These are phyloP conservation scores for Drosophila dunni DNA, from an alignment of 1,140 invertebrate species.

Conservation along the genomic window DNA sequence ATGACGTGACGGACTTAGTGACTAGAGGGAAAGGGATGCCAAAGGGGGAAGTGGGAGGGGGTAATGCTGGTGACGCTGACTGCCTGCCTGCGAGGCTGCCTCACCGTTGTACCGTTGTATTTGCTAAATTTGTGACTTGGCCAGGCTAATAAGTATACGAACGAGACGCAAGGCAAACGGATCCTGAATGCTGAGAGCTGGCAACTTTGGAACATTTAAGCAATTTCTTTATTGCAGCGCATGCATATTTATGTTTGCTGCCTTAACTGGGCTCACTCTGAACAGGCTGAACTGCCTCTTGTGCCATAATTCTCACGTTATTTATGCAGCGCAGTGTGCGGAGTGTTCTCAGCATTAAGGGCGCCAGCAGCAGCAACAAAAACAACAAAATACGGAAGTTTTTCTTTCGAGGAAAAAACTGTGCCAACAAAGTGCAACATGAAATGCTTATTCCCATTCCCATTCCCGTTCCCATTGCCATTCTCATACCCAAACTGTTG, in stretches of 20 bases:
- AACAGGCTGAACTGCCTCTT: constrained; percentile 54
- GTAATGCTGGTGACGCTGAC: not conserved
- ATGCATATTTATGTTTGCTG: constrained; percentile 71
- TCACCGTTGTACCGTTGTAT: constrained; percentile 20
- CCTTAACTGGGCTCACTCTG: not conserved
- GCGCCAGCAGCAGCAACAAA: constrained; percentile 62
- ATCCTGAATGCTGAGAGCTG: too few species aligned
- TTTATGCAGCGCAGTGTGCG: constrained; percentile 58
- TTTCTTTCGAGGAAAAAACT: constrained; percentile 65
- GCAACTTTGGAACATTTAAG: constrained; percentile 63
- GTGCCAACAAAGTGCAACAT: constrained; percentile 79
- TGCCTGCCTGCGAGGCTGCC: not conserved
- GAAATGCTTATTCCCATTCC: constrained; percentile 61
- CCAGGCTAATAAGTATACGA: constrained; percentile 44
- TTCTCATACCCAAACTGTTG: constrained; percentile 4
- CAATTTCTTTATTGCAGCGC: constrained; percentile 77
- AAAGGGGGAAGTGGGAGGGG: too few species aligned
- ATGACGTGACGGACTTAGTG: constrained; percentile 58
- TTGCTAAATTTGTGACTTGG: constrained; percentile 54
- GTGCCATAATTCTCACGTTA: constrained; percentile 80
- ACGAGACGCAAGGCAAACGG: not conserved
- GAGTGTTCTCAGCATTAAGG: constrained; percentile 64
- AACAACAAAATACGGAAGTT: constrained; percentile 71
- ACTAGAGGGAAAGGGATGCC: not conserved
- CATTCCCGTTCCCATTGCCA: constrained; percentile 29